These are phyloP conservation scores for Homarus gammarus DNA, from an alignment of 2,888 invertebrate genomes.

Conservation along the genomic window DNA sequence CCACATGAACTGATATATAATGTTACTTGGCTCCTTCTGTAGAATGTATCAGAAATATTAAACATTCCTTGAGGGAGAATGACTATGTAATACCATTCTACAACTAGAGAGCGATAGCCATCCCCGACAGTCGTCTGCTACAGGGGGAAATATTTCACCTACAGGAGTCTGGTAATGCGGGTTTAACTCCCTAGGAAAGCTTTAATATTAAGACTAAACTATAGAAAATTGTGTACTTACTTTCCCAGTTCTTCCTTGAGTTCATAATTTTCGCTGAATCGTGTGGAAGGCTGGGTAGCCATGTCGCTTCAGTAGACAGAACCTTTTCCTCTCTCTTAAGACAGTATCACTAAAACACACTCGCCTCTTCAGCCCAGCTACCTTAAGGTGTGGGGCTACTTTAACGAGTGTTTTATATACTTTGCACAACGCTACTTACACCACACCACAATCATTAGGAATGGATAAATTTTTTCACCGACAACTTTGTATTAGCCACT, in stretches of 20 bases:
- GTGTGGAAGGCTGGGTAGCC: constrained; percentile 86
- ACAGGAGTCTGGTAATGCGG: no score
- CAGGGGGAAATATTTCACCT: not conserved
- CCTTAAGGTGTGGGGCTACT: constrained; percentile 58
- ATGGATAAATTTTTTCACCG: constrained; percentile 63
- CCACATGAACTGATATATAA: no score
- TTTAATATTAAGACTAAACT: no score
- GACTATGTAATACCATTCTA: no score
- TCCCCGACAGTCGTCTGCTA: not conserved
- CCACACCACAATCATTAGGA: constrained; percentile 68
- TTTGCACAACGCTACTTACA: constrained; percentile 58
- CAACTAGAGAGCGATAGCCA: not conserved
- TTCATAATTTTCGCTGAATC: constrained; percentile 99
- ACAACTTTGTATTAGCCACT: constrained; percentile 55
- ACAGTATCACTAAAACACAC: constrained; percentile 60
- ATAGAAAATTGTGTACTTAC: constrained; percentile 85
- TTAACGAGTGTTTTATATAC: constrained; percentile 47
- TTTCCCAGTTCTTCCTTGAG: constrained; percentile 99
- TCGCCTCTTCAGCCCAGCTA: constrained; percentile 45
- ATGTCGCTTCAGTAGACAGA: constrained; percentile 58
- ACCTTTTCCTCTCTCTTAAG: constrained; percentile 32
- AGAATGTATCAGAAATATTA: no score
- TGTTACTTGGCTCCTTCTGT: no score
- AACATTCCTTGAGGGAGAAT: no score
- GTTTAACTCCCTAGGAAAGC: no score